These are phyloP conservation scores for Ptilodon capucinus DNA, from an alignment of 2,888 invertebrate genomes.

Conservation along the genomic window DNA sequence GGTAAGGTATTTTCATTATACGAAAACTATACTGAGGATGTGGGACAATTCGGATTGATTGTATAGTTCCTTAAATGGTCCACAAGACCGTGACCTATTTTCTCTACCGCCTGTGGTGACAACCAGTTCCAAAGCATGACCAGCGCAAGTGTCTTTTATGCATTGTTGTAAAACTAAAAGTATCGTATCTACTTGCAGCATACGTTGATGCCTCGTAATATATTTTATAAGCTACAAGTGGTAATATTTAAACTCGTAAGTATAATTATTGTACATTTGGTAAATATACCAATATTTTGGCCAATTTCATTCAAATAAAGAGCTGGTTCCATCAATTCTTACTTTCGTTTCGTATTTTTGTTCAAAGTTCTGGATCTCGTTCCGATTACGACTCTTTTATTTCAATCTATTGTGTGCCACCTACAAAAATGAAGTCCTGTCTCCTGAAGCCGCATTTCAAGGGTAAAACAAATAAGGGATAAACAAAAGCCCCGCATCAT, in stretches of 20 bases:
- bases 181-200: constrained; percentile 28
- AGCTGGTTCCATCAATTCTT: neutral
- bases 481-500: constrained; percentile 62
- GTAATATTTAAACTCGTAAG: constrained; percentile 20
- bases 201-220: constrained; percentile 36
- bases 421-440: constrained; percentile 40
- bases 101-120: constrained; percentile 45
- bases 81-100: constrained; percentile 70
- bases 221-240: constrained; percentile 33
- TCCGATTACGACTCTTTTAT: neutral
- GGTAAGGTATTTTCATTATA: neutral
- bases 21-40: no score
- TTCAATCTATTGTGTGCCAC: constrained; percentile 18
- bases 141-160: constrained; percentile 47
- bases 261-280: constrained; percentile 22
- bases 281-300: constrained; percentile 4
- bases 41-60: no score
- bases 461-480: constrained; percentile 57
- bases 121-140: constrained; percentile 52
- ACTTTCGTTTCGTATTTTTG: neutral
- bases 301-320: neutral
- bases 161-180: constrained; percentile 50
- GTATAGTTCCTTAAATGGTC: constrained; percentile 41
- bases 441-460: constrained; percentile 44
- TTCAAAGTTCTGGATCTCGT: neutral